Conservation (phyloP, 2,797 vertebrate genomes). For the Menidia menidia region DNA sequence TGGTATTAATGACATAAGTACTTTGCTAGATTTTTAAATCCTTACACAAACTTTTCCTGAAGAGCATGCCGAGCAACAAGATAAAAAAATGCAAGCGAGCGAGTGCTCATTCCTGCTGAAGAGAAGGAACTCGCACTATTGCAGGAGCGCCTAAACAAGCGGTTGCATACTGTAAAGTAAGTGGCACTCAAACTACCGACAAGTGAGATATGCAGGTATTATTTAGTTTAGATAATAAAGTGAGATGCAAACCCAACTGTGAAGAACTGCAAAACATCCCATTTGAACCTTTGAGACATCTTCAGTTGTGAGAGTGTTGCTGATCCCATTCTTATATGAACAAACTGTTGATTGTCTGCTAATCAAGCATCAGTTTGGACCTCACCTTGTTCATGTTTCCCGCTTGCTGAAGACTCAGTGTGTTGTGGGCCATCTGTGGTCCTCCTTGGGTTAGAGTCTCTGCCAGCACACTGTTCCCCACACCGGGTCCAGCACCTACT, state of each 20-base stretch:
- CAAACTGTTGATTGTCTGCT: background rate
- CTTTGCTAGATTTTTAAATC: no score
- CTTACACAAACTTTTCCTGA: no score
- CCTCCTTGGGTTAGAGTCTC: slow-evolving; percentile 95
- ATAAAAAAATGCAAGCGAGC: no score
- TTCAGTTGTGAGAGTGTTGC: background rate
- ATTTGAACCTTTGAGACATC: background rate
- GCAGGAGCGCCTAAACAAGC: no score
- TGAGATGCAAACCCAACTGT: background rate
- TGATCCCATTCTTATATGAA: background rate
- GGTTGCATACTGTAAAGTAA: no score
- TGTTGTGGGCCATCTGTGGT: slow-evolving; percentile 87
- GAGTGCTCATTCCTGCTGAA: no score
- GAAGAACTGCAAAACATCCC: background rate
- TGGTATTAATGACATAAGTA: no score
- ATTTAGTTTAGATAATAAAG: no score
- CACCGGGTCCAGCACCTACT: slow-evolving; percentile 76
- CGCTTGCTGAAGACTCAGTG: slow-evolving; percentile 88
- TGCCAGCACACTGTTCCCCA: slow-evolving; percentile 89
- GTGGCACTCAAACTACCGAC: no score
- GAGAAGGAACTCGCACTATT: no score
- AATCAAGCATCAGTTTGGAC: slow-evolving; percentile 11
- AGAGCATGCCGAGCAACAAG: no score
- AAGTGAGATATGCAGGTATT: no score
- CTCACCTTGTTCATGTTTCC: slow-evolving; percentile 96